Percentiles rank a stretch among this genome's conserved stretches.
These are phyloP conservation scores for Tipula vernalis DNA, from an alignment of 2,888 invertebrate species.

Conservation along the genomic window DNA sequence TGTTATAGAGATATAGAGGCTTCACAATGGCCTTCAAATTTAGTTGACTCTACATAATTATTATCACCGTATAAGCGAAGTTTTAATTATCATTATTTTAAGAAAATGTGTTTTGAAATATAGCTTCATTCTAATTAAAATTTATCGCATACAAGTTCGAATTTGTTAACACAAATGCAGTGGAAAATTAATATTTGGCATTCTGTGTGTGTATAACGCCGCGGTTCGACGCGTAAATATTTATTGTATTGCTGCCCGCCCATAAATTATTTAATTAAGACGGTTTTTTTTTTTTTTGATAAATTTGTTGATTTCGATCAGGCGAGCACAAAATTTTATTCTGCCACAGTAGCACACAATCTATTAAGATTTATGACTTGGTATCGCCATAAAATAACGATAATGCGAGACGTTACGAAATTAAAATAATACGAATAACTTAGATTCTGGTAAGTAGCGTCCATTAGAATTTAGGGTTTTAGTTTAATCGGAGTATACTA, in stretches of 20 bases:
- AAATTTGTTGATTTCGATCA: too few species aligned
- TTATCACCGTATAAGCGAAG: neutral
- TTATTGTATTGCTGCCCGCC: too few species aligned
- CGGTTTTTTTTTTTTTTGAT: too few species aligned
- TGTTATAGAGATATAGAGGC: neutral
- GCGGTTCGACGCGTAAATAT: too few species aligned
- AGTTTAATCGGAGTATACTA: neutral
- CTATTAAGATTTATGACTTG: neutral
- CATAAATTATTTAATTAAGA: too few species aligned
- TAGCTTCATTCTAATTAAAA: neutral
- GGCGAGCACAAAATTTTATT: too few species aligned
- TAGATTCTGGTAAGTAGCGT: too few species aligned
- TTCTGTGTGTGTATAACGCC: too few species aligned
- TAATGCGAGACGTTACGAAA: too few species aligned
- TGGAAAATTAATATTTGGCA: neutral
- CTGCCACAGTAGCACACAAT: neutral
- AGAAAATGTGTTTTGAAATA: neutral
- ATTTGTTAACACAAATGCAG: neutral
- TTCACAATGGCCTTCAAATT: neutral
- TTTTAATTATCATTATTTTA: neutral
- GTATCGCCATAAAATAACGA: too few species aligned
- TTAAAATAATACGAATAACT: too few species aligned
- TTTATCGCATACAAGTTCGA: neutral
- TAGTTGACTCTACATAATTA: neutral
- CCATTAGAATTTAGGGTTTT: neutral